Evolutionary conservation across 2,888 invertebrate genomes (phyloP).

Genomic region (Xiphydria camelus): DNA sequence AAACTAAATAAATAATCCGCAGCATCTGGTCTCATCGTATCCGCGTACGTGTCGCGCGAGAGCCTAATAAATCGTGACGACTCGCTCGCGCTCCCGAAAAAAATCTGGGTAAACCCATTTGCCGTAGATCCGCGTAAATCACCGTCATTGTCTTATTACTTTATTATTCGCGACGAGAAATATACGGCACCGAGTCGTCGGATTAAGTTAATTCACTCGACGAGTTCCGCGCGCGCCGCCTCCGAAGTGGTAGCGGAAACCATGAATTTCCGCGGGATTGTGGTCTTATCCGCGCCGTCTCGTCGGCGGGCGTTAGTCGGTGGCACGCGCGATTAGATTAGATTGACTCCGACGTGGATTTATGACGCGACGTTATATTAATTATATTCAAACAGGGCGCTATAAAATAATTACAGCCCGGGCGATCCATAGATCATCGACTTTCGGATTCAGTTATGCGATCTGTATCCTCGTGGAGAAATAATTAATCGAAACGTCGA

Average conservation of each 20-base stretch:
- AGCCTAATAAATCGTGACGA: conserved; percentile 43
- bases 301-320: no score
- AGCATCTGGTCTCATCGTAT: conserved; percentile 39
- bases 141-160: conserved; percentile 42
- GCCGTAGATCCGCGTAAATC: conserved; percentile 42
- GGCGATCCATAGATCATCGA: no score
- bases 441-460: no score
- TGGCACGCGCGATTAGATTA: no score
- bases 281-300: no score
- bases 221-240: conserved; percentile 20
- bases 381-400: no score
- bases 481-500: no score
- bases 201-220: conserved; percentile 31
- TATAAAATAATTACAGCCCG: no score
- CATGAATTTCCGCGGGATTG: conserved; percentile 19
- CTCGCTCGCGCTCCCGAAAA: no score
- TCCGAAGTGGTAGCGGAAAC: conserved; percentile 29
- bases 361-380: no score
- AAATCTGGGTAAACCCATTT: conserved; percentile 39
- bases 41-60: conserved; percentile 36
- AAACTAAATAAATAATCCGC: conserved; percentile 39
- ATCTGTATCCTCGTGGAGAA: no score
- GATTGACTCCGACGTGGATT: no score
- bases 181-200: conserved; percentile 26
- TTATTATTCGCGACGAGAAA: conserved; percentile 26